Conservation (phyloP, 2,888 invertebrate genomes). For the Chloroclystis v-ata region DNA sequence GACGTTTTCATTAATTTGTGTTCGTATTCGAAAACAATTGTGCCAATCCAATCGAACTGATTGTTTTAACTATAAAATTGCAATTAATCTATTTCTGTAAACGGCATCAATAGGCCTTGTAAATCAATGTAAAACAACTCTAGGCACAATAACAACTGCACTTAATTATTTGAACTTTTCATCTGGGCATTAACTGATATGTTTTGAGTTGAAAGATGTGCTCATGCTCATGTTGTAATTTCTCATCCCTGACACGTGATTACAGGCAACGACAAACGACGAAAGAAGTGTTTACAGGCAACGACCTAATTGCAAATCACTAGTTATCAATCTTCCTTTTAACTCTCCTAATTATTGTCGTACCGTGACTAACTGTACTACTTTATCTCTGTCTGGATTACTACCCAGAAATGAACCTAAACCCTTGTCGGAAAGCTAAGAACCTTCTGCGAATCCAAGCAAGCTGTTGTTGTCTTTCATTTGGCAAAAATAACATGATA, state of each 20-base stretch:
- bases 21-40: constrained; percentile 17
- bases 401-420: constrained; percentile 57
- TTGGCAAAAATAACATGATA: constrained; percentile 43
- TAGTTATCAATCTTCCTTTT: constrained; percentile 26
- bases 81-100: constrained; percentile 12
- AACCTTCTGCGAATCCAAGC: constrained; percentile 51
- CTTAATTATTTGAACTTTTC: constrained; percentile 1
- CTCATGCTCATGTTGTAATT: neutral
- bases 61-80: constrained; percentile 21
- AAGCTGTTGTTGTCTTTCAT: constrained; percentile 46
- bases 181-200: neutral
- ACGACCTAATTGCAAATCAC: constrained; percentile 25
- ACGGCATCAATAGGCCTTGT: constrained; percentile 4
- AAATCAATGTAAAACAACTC: neutral
- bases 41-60: constrained; percentile 21
- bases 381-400: constrained; percentile 22
- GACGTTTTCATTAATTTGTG: constrained; percentile 15
- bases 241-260: constrained; percentile 14
- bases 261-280: constrained; percentile 28
- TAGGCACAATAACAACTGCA: neutral
- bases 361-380: constrained; percentile 20
- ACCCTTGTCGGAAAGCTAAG: constrained; percentile 47
- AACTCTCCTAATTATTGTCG: constrained; percentile 26
- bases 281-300: constrained; percentile 27
- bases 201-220: neutral